Conservation (phyloP, 92 coral and sea anemone genomes). For the Anthopleura xanthogrammica region DNA sequence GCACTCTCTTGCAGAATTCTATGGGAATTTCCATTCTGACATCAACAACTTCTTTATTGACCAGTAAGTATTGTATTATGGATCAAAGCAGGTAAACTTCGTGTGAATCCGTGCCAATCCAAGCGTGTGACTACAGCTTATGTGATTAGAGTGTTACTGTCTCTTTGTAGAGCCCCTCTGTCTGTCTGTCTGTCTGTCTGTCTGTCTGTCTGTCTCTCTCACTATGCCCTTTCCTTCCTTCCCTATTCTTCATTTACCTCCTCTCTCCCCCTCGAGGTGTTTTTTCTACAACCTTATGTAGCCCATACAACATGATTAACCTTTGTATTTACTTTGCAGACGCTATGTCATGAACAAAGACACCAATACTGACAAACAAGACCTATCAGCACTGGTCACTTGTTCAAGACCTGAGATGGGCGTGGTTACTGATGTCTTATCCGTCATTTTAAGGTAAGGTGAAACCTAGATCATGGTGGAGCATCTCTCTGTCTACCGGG, state of each 20-base stretch:
- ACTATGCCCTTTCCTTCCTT: too few species aligned
- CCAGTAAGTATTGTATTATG: slow-evolving; percentile 51
- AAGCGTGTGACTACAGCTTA: too few species aligned
- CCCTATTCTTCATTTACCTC: too few species aligned
- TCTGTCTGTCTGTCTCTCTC: too few species aligned
- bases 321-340: slow-evolving; percentile 29
- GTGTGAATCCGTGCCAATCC: too few species aligned
- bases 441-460: slow-evolving; percentile 87
- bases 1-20: slow-evolving; percentile 77
- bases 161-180: too few species aligned
- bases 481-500: not conserved
- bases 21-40: slow-evolving; percentile 51
- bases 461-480: not conserved
- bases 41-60: slow-evolving; percentile 65
- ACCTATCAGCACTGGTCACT: slow-evolving; percentile 70
- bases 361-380: slow-evolving; percentile 37
- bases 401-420: slow-evolving; percentile 71
- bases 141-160: too few species aligned
- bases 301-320: not conserved
- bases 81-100: too few species aligned
- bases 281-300: not conserved
- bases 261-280: not conserved
- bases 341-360: slow-evolving; percentile 76
- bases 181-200: too few species aligned
- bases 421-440: slow-evolving; percentile 76